phyloP scores from a whole-genome alignment of 37 sponge, comb jelly and placozoan genomes.

The Ephydatia muelleri region DNA sequence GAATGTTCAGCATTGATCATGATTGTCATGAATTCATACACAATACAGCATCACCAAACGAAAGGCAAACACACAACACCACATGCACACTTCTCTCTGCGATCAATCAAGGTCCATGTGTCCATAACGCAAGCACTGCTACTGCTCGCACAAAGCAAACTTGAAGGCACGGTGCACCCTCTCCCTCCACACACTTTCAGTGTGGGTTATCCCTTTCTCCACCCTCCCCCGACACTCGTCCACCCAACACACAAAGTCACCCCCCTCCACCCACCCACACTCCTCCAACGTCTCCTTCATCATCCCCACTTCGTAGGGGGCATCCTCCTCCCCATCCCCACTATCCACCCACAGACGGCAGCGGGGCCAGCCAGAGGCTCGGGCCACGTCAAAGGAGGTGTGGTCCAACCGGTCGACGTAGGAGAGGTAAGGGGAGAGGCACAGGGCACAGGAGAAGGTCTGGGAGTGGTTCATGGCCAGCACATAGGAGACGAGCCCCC shows the following conservation, averaged over 20 bases:
- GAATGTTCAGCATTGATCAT: too few relatives aligned
- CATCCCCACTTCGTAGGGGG: conserved; percentile 47
- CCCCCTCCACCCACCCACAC: conserved; percentile 63
- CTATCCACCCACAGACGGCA: conserved; percentile 79
- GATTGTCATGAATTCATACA: too few relatives aligned
- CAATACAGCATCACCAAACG: too few relatives aligned
- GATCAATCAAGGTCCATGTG: too few relatives aligned
- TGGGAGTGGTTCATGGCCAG: conserved; percentile 42
- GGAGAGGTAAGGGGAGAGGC: conserved; percentile 86
- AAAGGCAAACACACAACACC: too few relatives aligned
- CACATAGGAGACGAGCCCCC: conserved; percentile 71
- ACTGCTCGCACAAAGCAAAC: conserved; percentile 36
- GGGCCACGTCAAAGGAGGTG: conserved; percentile 52
- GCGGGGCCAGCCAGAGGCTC: neutral
- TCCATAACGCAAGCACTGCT: too few relatives aligned
- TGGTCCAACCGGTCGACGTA: conserved; percentile 56
- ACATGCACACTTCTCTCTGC: too few relatives aligned
- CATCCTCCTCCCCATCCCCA: conserved; percentile 80
- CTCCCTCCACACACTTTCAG: conserved; percentile 80
- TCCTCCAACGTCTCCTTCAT: conserved; percentile 62
- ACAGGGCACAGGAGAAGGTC: conserved; percentile 57
- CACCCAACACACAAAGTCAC: conserved; percentile 58
- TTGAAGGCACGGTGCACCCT: conserved; percentile 54
- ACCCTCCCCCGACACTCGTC: conserved; percentile 50
- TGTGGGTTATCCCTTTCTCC: conserved; percentile 64